Evolutionary conservation across 2,113 vertebrate genomes (phyloP).

Genomic region (Hassar affinis): DNA sequence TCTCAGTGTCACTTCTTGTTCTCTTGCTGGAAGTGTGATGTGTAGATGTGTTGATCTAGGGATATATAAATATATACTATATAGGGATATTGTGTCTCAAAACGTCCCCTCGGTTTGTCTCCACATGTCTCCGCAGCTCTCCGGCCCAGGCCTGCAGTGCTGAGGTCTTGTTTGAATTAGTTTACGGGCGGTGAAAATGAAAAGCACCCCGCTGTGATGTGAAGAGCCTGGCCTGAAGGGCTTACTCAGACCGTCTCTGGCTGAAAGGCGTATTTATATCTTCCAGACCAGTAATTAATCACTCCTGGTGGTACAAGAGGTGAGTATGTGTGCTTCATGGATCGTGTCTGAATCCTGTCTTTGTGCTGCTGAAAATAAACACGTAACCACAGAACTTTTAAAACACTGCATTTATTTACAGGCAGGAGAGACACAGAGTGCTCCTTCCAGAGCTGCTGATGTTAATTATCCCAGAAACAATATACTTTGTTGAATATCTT

Average conservation of each 20-base stretch:
- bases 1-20: neutral
- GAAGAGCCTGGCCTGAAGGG: slow-evolving; percentile 67
- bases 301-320: slow-evolving; percentile 58
- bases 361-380: slow-evolving; percentile 76
- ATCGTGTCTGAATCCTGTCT: slow-evolving; percentile 62
- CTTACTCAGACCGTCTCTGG: slow-evolving; percentile 68
- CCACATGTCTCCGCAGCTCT: slow-evolving; percentile 28
- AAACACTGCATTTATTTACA: slow-evolving; percentile 81
- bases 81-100: too few species aligned
- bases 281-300: slow-evolving; percentile 84
- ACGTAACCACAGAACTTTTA: slow-evolving; percentile 74
- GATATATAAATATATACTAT: too few species aligned
- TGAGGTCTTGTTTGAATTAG: slow-evolving; percentile 80
- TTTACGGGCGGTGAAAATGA: slow-evolving; percentile 68
- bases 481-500: neutral
- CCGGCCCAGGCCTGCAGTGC: slow-evolving; percentile 47
- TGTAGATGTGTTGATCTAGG: neutral
- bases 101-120: neutral
- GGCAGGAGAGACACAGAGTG: slow-evolving; percentile 62
- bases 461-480: neutral
- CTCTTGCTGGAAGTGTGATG: neutral
- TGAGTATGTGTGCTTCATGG: slow-evolving; percentile 49
- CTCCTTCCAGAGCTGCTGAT: neutral
- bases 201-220: slow-evolving; percentile 66
- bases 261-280: slow-evolving; percentile 81